These are phyloP conservation scores for Crypturellus undulatus DNA, from an alignment of 2,113 vertebrate genomes.

Conservation along the genomic window DNA sequence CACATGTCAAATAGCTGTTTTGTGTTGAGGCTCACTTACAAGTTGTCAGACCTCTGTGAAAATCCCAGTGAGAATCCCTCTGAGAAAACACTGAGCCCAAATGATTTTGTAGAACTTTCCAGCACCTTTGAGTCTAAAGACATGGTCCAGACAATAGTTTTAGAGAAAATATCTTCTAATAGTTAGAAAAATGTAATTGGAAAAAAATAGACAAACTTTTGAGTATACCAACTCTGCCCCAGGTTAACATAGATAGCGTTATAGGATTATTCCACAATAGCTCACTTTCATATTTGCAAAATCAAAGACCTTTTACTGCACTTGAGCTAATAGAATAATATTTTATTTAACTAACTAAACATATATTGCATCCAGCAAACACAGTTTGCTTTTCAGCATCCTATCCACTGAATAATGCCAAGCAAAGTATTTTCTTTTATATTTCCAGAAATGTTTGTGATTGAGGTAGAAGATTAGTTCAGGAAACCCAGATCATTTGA, in stretches of 20 bases:
- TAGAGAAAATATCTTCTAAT: neutral
- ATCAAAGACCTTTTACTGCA: neutral
- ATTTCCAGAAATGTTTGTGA: neutral
- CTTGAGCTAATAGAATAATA: neutral
- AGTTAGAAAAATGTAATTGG: neutral
- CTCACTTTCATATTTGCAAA: neutral
- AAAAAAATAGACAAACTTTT: neutral
- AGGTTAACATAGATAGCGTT: neutral
- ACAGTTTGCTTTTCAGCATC: neutral
- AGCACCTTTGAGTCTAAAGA: neutral
- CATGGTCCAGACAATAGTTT: neutral
- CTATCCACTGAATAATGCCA: neutral
- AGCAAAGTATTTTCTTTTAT: neutral
- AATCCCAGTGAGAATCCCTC: neutral
- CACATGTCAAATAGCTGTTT: neutral
- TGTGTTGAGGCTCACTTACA: neutral
- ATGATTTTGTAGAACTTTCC: neutral
- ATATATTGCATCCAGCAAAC: neutral
- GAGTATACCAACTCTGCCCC: neutral
- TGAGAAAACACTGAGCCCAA: neutral
- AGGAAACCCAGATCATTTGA: neutral
- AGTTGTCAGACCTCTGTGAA: neutral
- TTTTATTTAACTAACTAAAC: conserved; percentile 28
- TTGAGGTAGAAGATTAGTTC: neutral
- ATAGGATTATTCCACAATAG: neutral